phyloP scores from a whole-genome alignment of 92 coral and sea anemone species.

The Montipora capitata region DNA sequence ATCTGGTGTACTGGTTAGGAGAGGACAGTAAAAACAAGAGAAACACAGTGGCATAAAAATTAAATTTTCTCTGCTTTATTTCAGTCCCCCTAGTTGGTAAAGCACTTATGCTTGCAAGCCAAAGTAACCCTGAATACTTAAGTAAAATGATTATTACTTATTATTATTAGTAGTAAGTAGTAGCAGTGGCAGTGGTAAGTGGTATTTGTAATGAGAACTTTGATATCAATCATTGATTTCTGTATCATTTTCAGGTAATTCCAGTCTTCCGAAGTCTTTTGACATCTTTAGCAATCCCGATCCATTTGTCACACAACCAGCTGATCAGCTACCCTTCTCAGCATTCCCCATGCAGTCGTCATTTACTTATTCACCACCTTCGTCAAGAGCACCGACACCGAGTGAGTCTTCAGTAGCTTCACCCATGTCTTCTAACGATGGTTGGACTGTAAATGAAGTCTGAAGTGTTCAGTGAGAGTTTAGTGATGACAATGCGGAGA shows the following conservation, averaged over 20 bases:
- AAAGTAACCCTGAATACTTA: too few relatives aligned
- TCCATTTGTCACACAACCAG: conserved; percentile 27
- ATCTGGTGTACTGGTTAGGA: too few relatives aligned
- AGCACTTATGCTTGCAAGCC: too few relatives aligned
- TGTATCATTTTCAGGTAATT: conserved; percentile 55
- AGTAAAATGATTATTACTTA: too few relatives aligned
- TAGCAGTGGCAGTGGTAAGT: too few relatives aligned
- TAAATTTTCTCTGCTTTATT: too few relatives aligned
- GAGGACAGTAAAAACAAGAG: too few relatives aligned
- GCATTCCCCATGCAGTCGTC: conserved; percentile 42
- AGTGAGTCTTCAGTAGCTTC: conserved; percentile 50
- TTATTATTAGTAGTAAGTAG: too few relatives aligned
- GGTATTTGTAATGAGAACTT: too few relatives aligned
- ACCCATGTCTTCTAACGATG: conserved; percentile 48
- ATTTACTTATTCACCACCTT: conserved; percentile 45
- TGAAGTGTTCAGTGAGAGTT: background rate
- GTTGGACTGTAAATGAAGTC: conserved; percentile 42
- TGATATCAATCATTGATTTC: background rate
- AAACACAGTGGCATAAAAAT: too few relatives aligned
- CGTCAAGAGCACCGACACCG: conserved; percentile 14
- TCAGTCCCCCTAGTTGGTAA: too few relatives aligned
- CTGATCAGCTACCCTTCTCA: conserved; percentile 5
- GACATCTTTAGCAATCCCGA: conserved; percentile 82
- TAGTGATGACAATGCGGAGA: background rate
- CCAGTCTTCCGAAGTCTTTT: conserved; percentile 76